These are phyloP conservation scores for Neostethus bicornis DNA, from an alignment of 2,797 vertebrate species.

Conservation along the genomic window DNA sequence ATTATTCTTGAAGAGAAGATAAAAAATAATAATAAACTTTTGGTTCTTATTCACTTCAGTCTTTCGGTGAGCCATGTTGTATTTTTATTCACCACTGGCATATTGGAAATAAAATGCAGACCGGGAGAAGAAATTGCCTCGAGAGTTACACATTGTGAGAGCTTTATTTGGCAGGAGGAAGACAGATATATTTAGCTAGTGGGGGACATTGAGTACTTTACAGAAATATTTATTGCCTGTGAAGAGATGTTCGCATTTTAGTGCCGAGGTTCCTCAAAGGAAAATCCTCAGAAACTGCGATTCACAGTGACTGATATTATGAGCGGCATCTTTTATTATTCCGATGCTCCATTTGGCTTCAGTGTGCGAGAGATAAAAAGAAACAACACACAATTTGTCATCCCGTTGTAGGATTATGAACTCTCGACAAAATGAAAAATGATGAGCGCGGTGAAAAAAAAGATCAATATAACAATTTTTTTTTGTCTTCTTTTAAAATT, in stretches of 20 bases:
- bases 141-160: conserved; percentile 45
- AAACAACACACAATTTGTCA: conserved; percentile 45
- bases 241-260: conserved; percentile 46
- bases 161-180: conserved; percentile 60
- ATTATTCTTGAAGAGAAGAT: neutral
- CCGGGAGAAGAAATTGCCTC: conserved; percentile 34
- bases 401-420: conserved; percentile 45
- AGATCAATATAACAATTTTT: conserved; percentile 36
- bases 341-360: conserved; percentile 43
- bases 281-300: conserved; percentile 45
- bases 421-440: conserved; percentile 47
- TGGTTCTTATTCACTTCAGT: conserved; percentile 17
- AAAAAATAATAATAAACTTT: neutral
- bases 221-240: conserved; percentile 57
- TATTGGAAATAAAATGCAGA: conserved; percentile 33
- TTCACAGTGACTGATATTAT: conserved; percentile 57
- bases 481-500: conserved; percentile 31
- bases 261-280: conserved; percentile 23
- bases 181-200: conserved; percentile 41
- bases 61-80: conserved; percentile 10
- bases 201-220: conserved; percentile 35
- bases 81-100: conserved; percentile 33
- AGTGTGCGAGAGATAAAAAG: conserved; percentile 48
- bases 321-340: conserved; percentile 43
- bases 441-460: conserved; percentile 35